Base-by-base conservation (phyloP, 2,888 invertebrate species). In the Onchidella celtica region DNA sequence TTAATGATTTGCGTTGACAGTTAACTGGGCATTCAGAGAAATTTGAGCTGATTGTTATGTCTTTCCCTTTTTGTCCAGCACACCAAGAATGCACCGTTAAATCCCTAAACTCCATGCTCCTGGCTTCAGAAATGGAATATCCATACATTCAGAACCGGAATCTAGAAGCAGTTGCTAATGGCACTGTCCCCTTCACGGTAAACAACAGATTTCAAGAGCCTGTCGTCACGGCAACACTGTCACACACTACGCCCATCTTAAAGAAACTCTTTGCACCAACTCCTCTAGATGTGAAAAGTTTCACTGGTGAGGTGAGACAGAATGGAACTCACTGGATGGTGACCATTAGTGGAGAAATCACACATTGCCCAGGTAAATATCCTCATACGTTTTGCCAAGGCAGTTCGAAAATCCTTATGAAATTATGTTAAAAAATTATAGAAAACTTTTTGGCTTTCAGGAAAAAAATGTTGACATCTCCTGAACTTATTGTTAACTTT, bases 251-350 rank as follows among this genome's bases (percentile, higher is more conserved):
- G 57, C 90, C 91, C 1, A 83, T 92, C 4, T 83, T 92, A 38
- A 83, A 85, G 36, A 88, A 88, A 11, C 84, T 92, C 29, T 91
- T 88, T 79, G 87, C 89, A n/a, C 82, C 87, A 3, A 88, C 88
- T 1, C 85, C 85, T 6, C 85, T 92, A 14, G 84, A 84, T 40
- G 86, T 88, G 32, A 88, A 89, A 27, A 86, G 88, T 21, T 82
- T 92, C 79, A 83, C 86, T 34, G 91, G 90, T n/a, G 87, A 89
- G 55, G 86, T 92, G 74, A 83, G 84, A 29, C 89, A 88, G 81
- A 89, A 89, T 68, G 83, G 81, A 34, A 86, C 88, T 2, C 89
- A 89, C 68, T 90, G 90, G 91, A 69, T 87, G 29, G 83, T 89
- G 24, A 82, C 83, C 57, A 82, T 90, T 14, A 74, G 79, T 2